A percentile compares a stretch with the other conserved stretches of the same genome.
phyloP scores from a whole-genome alignment of 2,797 vertebrate species.

The Natrix natrix region DNA sequence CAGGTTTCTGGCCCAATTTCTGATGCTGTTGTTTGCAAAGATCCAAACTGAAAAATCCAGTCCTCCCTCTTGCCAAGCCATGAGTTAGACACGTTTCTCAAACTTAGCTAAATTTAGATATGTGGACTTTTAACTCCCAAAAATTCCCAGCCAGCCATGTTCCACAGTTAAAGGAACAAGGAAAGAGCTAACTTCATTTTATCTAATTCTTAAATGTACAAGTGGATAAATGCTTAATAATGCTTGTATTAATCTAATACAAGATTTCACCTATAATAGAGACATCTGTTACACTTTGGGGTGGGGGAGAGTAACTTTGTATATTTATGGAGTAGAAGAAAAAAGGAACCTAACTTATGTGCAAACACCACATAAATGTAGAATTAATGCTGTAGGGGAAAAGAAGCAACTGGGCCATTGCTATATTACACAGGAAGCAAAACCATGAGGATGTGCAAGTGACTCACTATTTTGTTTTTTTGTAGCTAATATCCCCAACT shows the following conservation, averaged over 20 bases:
- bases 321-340: neutral
- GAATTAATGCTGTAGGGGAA: too few species aligned
- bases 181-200: neutral
- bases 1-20: neutral
- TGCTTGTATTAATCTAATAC: neutral
- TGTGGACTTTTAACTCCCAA: neutral
- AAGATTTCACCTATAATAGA: neutral
- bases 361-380: neutral
- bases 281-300: neutral
- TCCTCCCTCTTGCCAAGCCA: neutral
- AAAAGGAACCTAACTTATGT: neutral
- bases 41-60: neutral
- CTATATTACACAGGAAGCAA: conserved; percentile 1
- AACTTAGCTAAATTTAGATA: neutral
- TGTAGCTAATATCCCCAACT: neutral
- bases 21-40: neutral
- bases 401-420: neutral
- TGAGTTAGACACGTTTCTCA: neutral
- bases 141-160: neutral
- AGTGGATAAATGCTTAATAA: neutral
- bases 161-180: neutral
- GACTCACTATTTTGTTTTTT: neutral
- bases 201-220: neutral
- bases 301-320: neutral
- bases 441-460: neutral